Conservation (phyloP, 2,797 vertebrate genomes). For the Champsocephalus esox region DNA sequence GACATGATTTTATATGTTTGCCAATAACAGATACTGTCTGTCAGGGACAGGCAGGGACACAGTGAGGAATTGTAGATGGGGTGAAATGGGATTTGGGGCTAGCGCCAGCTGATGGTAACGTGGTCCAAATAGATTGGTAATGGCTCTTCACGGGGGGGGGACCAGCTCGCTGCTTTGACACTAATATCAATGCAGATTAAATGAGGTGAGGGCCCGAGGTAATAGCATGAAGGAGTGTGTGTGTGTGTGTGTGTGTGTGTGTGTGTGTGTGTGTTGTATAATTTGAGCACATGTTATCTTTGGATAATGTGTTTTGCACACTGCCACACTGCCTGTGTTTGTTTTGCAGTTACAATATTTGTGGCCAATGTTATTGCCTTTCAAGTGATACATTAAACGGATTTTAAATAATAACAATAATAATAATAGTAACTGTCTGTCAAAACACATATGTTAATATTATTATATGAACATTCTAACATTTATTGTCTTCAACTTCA, state of each 20-base stretch:
- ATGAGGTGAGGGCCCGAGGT: slow-evolving; percentile 61
- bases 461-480: not conserved
- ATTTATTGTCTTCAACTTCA: not conserved
- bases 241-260: not conserved
- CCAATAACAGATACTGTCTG: slow-evolving; percentile 63
- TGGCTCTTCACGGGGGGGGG: slow-evolving; percentile 83
- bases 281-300: not conserved
- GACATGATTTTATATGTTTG: slow-evolving; percentile 41
- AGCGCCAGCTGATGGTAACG: slow-evolving; percentile 88
- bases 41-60: slow-evolving; percentile 78
- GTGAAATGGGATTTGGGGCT: slow-evolving; percentile 90
- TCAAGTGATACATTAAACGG: not conserved
- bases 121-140: slow-evolving; percentile 88
- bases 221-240: slow-evolving; percentile 45
- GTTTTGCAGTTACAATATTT: slow-evolving; percentile 2
- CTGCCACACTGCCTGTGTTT: not conserved
- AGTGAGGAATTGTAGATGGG: slow-evolving; percentile 86
- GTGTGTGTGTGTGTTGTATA: not conserved
- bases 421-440: not conserved
- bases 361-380: not conserved
- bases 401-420: not conserved
- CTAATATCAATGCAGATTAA: slow-evolving; percentile 82
- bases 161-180: slow-evolving; percentile 73
- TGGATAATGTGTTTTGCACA: not conserved
- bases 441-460: not conserved